Conservation (phyloP, 2,113 vertebrate genomes). For the Cottus gobio region DNA sequence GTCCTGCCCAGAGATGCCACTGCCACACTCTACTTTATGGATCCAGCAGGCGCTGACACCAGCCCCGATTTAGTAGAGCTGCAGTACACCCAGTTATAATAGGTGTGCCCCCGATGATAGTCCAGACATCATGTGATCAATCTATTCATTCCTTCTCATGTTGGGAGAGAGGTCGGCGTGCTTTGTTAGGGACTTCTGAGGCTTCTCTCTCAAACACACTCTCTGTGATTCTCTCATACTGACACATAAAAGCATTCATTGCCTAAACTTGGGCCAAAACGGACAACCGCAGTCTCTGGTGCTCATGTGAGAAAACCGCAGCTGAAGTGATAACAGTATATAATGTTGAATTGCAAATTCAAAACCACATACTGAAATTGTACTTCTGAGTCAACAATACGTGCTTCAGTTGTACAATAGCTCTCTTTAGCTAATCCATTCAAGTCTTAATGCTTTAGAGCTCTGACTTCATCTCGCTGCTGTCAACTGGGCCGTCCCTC, state of each 20-base stretch:
- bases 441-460: conserved; percentile 79
- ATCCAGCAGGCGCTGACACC: conserved; percentile 83
- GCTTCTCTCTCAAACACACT: conserved; percentile 51
- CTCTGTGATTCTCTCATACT: conserved; percentile 53
- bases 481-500: conserved; percentile 64
- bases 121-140: conserved; percentile 78
- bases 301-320: conserved; percentile 60
- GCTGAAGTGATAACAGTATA: conserved; percentile 29
- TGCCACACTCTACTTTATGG: conserved; percentile 89
- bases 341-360: conserved; percentile 27
- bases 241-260: conserved; percentile 17
- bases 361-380: conserved; percentile 58
- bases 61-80: conserved; percentile 86
- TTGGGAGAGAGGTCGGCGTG: conserved; percentile 75
- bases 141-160: conserved; percentile 78
- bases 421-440: conserved; percentile 81
- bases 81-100: conserved; percentile 88
- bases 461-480: conserved; percentile 65
- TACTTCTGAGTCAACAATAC: conserved; percentile 61
- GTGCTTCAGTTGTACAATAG: conserved; percentile 71
- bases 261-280: not conserved
- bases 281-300: conserved; percentile 24
- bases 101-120: conserved; percentile 81
- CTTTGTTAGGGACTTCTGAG: conserved; percentile 56
- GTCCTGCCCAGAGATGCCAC: conserved; percentile 84